Evolutionary conservation across 2,113 vertebrate genomes (phyloP).

Genomic region (Sinocyclocheilus maitianheensis): DNA sequence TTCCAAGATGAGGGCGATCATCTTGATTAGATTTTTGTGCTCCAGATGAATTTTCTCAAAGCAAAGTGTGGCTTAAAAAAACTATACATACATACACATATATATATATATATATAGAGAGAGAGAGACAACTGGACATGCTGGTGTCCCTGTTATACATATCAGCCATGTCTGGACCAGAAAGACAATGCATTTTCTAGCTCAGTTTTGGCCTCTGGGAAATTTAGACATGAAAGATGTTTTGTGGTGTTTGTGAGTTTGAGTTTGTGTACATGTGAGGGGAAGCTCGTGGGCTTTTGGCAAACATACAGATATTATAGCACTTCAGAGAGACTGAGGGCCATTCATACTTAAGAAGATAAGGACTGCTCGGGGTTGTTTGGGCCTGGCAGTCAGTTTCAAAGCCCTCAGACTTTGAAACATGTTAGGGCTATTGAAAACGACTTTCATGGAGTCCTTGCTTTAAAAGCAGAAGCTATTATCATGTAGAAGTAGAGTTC

Average conservation of each 20-base stretch:
- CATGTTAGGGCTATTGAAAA: neutral
- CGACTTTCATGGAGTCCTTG: constrained; percentile 21
- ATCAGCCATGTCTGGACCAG: neutral
- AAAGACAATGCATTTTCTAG: constrained; percentile 1
- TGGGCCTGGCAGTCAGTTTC: constrained; percentile 60
- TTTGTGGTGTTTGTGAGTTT: constrained; percentile 6
- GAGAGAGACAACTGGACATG: neutral
- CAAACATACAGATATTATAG: constrained; percentile 2
- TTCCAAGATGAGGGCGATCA: neutral
- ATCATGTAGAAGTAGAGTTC: neutral
- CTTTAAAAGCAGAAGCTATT: constrained; percentile 6
- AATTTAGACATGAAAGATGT: constrained; percentile 13
- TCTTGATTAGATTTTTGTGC: neutral
- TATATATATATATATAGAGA: neutral
- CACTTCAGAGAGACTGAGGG: constrained; percentile 54
- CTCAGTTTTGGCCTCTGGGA: neutral
- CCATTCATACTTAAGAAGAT: constrained; percentile 55
- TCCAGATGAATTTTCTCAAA: neutral
- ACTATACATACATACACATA: no score
- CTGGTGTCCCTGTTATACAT: neutral
- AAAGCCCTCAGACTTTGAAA: constrained; percentile 49
- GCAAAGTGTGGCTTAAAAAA: no score
- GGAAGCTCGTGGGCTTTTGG: constrained; percentile 30
- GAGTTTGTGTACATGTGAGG: neutral
- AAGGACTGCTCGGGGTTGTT: constrained; percentile 59